Evolutionary conservation across 2,113 vertebrate genomes (phyloP), one percentile per base, ranked within the genome.

Genomic region (Pomatostomus ruficeps): DNA sequence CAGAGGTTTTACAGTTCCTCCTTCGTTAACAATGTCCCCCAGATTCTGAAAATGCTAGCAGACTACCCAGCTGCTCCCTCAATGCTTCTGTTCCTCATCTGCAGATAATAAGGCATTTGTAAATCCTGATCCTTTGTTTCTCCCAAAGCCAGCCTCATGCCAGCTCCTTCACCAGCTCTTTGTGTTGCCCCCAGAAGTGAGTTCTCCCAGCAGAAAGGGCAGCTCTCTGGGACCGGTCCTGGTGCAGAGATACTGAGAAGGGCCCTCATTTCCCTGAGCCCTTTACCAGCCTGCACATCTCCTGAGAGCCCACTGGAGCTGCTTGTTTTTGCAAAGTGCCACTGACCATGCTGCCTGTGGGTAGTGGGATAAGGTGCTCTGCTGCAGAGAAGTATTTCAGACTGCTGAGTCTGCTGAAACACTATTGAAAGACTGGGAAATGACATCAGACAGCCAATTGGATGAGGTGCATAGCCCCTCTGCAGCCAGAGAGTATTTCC

Each of bases 31-130:
- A 94, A 86, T 3, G 2, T 38, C 26, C 33, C 42, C 42, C 67
- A 91, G 79, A 82, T 66, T 86, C 83, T 93, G 72, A 54, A 77
- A 90, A 80, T 1, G 1, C 38, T 67, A 55, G 68, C 61, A 80
- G 57, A 79, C 40, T 73, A 51, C 65, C 40, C 89, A 84, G 89
- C 89, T 96, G 86, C 76, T 92, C 65, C 70, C 57, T 78, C 84
- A 84, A 3, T 55, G 49, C 89, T 92, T 77, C 87, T 96, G 80
- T 68, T 92, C 81, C 89, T 84, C 24, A 0, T 74, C 43, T 48
- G 48, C 80, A 87, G 61, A 91, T 67, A 92, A 77, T n/a, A 23
- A 84, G 54, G 67, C 72, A 62, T 83, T 83, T 61, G 62, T 73
- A 92, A 80, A 65, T 48, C n/a, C 40, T 7, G 3, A 31, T 40